A percentile compares a stretch with the other conserved stretches of the same genome.
Conservation (phyloP, 2,113 vertebrate species). For the Apistogramma diplotaenia region DNA sequence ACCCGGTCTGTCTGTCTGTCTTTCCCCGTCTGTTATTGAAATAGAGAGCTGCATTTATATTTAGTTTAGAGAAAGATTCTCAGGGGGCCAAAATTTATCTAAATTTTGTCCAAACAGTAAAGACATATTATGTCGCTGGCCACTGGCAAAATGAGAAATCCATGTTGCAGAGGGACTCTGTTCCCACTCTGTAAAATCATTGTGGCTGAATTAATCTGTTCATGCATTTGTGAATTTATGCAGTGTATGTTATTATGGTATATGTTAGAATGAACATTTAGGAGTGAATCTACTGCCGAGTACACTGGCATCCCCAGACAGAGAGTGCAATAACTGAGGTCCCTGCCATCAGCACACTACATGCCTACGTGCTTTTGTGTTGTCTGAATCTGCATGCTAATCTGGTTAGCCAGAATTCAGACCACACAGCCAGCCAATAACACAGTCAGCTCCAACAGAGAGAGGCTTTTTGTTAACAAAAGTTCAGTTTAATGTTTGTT, state of each 20-base stretch:
- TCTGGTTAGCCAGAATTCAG: constrained; percentile 11
- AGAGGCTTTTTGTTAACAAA: not conserved
- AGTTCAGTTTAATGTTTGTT: not conserved
- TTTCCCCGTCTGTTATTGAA: constrained; percentile 43
- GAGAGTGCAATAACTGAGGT: constrained; percentile 42
- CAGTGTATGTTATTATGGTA: not conserved
- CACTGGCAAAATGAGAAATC: constrained; percentile 47
- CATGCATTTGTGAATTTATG: constrained; percentile 21
- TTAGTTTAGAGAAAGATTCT: constrained; percentile 40
- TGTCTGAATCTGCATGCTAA: constrained; percentile 65
- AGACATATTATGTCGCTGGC: constrained; percentile 29
- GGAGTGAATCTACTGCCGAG: not conserved
- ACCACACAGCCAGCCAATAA: not conserved
- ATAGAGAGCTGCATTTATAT: constrained; percentile 55
- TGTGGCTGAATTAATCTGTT: constrained; percentile 15
- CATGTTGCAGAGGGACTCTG: not conserved
- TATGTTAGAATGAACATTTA: constrained; percentile 13
- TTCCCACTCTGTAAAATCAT: constrained; percentile 6
- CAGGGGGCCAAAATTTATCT: constrained; percentile 38
- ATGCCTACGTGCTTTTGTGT: constrained; percentile 55
- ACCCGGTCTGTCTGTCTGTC: constrained; percentile 25
- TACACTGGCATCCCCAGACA: constrained; percentile 43
- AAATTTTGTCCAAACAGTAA: constrained; percentile 40
- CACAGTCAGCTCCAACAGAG: not conserved
- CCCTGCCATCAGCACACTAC: constrained; percentile 38